These are phyloP conservation scores for Hololepta plana DNA, from an alignment of 2,888 invertebrate genomes.

Conservation along the genomic window DNA sequence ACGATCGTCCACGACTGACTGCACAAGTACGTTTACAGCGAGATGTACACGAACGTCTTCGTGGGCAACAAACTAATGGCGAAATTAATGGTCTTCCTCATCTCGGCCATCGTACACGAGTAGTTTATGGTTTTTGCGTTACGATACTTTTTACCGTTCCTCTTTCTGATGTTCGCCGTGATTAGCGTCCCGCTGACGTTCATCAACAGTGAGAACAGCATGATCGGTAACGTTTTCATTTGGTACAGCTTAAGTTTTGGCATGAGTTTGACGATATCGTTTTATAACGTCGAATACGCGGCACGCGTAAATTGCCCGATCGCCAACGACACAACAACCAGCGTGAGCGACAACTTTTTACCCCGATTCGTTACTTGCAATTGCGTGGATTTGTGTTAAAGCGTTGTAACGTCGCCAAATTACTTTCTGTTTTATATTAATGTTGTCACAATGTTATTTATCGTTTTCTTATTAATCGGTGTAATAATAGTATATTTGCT, in stretches of 20 bases:
- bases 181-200: conserved; percentile 4
- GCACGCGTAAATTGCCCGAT: conserved; percentile 57
- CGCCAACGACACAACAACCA: conserved; percentile 20
- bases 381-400: no score
- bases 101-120: conserved; percentile 81
- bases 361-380: no score
- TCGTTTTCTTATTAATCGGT: no score
- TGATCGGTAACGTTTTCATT: conserved; percentile 76
- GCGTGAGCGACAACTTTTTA: no score
- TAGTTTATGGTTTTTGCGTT: conserved; percentile 60
- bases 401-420: no score
- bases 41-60: conserved; percentile 30
- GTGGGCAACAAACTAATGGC: conserved; percentile 31
- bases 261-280: conserved; percentile 49
- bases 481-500: no score
- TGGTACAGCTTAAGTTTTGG: conserved; percentile 69
- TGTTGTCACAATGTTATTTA: no score
- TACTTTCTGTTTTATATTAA: no score
- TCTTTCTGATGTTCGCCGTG: no score
- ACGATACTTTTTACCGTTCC: conserved; percentile 65
- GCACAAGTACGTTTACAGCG: conserved; percentile 74
- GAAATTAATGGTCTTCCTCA: conserved; percentile 47
- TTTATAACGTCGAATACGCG: conserved; percentile 76
- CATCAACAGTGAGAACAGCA: no score
- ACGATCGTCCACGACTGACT: conserved; percentile 90